Base-by-base conservation (phyloP, 1,140 invertebrate genomes). In the Aricia agestis region DNA sequence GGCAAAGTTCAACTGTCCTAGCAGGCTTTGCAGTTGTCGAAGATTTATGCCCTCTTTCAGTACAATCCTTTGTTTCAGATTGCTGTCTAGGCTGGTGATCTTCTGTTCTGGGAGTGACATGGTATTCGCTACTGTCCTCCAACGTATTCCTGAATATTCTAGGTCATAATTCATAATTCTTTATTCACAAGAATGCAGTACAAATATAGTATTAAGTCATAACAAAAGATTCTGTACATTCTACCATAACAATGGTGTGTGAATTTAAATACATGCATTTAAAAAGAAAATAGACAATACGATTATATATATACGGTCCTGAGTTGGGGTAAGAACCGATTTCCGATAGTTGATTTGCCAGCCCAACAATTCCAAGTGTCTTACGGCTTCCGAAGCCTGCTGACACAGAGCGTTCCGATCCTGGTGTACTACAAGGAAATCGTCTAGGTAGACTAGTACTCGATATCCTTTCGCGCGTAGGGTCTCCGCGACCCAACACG, bases 1-100 rank as follows among this genome's bases (percentile, higher is more conserved):
- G 83, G 92, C 91, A 74, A 90, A 91, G 3, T 93, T 90, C 10
- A 81, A 31, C 15, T 72, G 69, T 1, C 73, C 73, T 6, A 78
- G 66, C 0, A 74, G 13, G 13, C 45, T 25, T 52, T 68, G 67
- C 45, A 57, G 18, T 9, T 68, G 52, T 25, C 52, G 18, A 11
- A 68, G 58, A 18, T 9, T 25, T 15, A 19, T 25, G 19, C 45
- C 25, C 25, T 59, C n/a, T 5, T 31, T 58, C 25, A n/a, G 42
- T 13, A 15, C 7, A 17, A 36, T 15, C 11, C 32, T 18, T 18
- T 69, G 57, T 32, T 25, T n/a, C 15, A 36, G 13, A 59, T n/a
- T 31, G 11, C 3, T 9, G 0, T 58, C n/a, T 45, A 73, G 66
- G 0, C 3, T 41, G 6, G 10, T 41, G 9, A 67, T 57, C 9